Base-by-base conservation (phyloP, 64 coral and sea anemone genomes). In the Porites lutea region DNA sequence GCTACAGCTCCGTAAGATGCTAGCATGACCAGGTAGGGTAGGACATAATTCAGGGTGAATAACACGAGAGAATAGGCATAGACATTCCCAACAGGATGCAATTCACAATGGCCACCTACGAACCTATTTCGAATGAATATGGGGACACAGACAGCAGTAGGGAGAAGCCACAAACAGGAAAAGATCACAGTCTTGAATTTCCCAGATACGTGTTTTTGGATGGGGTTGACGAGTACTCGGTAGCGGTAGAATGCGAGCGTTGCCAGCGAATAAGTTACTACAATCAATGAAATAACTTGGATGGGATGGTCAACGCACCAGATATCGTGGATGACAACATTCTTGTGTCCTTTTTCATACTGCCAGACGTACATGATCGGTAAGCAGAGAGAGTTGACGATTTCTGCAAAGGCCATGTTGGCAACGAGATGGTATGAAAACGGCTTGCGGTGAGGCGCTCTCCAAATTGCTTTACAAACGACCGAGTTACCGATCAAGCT, bases 171-270 rank as follows among this genome's bases (percentile, higher is more conserved):
- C 78, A 91, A n/a, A 15, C 49, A 22, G 0, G 66, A 18, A 20
- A 95, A n/a, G 6, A 71, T 8, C 14, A 66, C 14, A 65, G 52
- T 87, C 21, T 52, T 70, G 3, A 61, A 3, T 18, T 68, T 77
- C 50, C 52, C 45, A 6, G 83, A 71, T 4, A 22, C 64, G 8
- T 52, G 2, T 3, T 22, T 71, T 16, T 37, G 52, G 37, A 21
- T 19, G 10, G 79, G 71, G 23, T 76, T 73, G 55, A 70, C 53
- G 57, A 96, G 16, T 43, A 69, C 71, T 77, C 80, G 60, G 44
- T 80, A 96, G 1, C 90, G 94, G 74, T 96, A 86, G 16, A 89
- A 73, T 13, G 94, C 82, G 69, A 96, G 92, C 3, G 76, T 64
- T 5, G 78, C 86, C 43, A 96, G 18, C 9, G 78, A 89, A 19